Evolutionary conservation across 2,113 vertebrate genomes (phyloP).

Genomic region (Cottus gobio): DNA sequence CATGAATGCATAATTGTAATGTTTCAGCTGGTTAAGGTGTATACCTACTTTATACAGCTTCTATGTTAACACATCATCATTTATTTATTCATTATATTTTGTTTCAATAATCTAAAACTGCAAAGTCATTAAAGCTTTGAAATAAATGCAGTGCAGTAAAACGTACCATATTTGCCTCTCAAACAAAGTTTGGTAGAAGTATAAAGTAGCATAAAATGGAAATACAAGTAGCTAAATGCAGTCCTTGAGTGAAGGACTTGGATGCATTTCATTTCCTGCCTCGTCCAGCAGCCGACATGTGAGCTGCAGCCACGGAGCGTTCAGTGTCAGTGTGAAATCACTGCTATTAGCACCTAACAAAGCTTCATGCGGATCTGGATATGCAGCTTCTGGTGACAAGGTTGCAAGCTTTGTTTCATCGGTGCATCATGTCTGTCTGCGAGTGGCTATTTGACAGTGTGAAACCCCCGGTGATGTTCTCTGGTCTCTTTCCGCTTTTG

Average conservation of each 20-base stretch:
- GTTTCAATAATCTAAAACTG: neutral
- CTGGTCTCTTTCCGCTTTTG: constrained; percentile 58
- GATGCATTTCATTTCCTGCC: constrained; percentile 28
- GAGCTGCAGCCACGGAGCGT: constrained; percentile 17
- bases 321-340: constrained; percentile 54
- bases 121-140: neutral
- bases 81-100: neutral
- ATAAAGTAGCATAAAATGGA: neutral
- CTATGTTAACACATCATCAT: neutral
- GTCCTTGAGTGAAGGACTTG: neutral
- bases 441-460: constrained; percentile 56
- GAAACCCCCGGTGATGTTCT: constrained; percentile 55
- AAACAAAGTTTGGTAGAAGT: neutral
- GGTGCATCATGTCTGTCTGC: constrained; percentile 21
- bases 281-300: constrained; percentile 25
- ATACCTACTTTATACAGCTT: neutral
- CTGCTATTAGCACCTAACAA: constrained; percentile 39
- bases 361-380: constrained; percentile 60
- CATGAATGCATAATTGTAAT: neutral
- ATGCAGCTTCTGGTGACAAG: constrained; percentile 57
- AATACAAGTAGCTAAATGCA: neutral
- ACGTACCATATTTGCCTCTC: neutral
- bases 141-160: neutral
- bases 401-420: constrained; percentile 49
- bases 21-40: neutral